Percentiles rank a stretch among this genome's conserved stretches.
Conservation (phyloP, 2,797 vertebrate species). For the Onychomys leucogaster region DNA sequence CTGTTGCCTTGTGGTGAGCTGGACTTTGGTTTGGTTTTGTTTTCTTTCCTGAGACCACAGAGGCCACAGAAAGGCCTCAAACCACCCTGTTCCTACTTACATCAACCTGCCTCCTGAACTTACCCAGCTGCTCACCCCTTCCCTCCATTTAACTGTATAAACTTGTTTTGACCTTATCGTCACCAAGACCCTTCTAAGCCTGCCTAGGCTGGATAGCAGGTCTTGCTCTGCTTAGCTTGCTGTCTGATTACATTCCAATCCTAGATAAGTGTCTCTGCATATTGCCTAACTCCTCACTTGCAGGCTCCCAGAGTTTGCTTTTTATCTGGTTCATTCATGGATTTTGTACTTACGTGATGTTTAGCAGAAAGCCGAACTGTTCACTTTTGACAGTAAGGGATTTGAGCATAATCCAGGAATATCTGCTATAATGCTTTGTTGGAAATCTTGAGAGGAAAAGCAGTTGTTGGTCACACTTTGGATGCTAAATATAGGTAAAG, state of each 20-base stretch:
- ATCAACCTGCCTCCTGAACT: neutral
- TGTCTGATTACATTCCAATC: neutral
- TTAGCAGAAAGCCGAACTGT: slow-evolving; percentile 4
- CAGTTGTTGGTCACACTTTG: neutral
- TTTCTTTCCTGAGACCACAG: neutral
- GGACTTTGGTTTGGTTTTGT: neutral
- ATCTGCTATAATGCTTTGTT: neutral
- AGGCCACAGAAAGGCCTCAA: neutral
- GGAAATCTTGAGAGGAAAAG: slow-evolving; percentile 17
- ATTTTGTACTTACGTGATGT: neutral
- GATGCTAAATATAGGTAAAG: neutral
- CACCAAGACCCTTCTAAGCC: neutral
- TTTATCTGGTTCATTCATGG: neutral
- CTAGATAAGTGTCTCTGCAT: neutral
- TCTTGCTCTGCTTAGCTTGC: neutral
- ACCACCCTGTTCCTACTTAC: neutral
- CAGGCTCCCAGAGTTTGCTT: neutral
- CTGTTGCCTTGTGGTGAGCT: neutral
- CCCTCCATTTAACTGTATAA: neutral
- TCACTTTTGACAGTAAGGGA: neutral
- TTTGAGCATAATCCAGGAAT: neutral
- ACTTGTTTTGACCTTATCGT: neutral
- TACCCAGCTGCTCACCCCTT: no score
- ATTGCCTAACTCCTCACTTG: neutral
- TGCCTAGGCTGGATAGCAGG: neutral